Evolutionary conservation across 2,888 invertebrate genomes (phyloP), one percentile per base, ranked within the genome.

Genomic region (Nomada goodeniana): DNA sequence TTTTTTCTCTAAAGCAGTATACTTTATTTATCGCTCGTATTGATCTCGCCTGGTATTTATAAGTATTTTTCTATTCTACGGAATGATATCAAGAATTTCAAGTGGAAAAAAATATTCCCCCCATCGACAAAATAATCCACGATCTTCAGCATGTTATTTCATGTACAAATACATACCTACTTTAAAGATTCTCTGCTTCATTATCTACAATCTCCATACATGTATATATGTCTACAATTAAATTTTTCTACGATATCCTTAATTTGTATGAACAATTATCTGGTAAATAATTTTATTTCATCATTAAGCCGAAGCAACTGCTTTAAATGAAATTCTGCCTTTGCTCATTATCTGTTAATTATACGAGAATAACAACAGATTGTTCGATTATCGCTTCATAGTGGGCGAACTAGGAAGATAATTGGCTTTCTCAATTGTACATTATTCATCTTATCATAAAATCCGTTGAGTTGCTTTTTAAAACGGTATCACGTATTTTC

Each of bases 111-210:
- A 59, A 44, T 55, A 20, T 59, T 10, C 52, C 11, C 13, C 23
- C 9, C 11, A n/a, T 20, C 29, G 29, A 4, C 13, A 18, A 52
- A 52, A n/a, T 13, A 5, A 13, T 52, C 29, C 11, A n/a, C 10
- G 15, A 36, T 53, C 36, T 47, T 18, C 20, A 36, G n/a, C 26
- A 11, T 76, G 23, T 64, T 75, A 42, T 76, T 64, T 64, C 29
- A 29, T 18, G 1, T 47, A 67, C n/a, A 76, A 76, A 76, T 53
- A 76, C 65, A 76, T 53, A 76, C 60, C 26, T 47, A 42, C 64
- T 29, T 53, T 36, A 29, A 44, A 18, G 47, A 4, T 4, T 36
- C 44, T 42, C 20, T 60, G 50, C 20, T 9, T 59, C 18, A n/a
- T n/a, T 26, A n/a, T 47, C 29, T 53, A 15, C 1, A 47, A 15